Conservation (phyloP, 2,888 invertebrate species). For the Noctua pronuba region DNA sequence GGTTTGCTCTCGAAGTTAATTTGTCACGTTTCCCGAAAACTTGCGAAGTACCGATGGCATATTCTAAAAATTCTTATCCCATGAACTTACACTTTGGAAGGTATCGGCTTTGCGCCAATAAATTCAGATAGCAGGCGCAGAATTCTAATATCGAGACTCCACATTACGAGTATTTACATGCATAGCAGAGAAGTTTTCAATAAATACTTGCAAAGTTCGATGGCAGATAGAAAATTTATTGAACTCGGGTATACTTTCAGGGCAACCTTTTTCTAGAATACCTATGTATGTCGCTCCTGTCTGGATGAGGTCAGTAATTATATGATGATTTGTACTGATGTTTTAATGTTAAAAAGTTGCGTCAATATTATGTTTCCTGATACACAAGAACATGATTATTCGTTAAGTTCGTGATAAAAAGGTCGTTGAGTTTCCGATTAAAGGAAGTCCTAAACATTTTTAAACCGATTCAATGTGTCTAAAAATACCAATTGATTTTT, state of each 20-base stretch:
- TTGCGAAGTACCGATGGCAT: neutral
- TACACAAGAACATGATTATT: neutral
- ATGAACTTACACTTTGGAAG: conserved; percentile 48
- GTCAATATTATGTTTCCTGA: too few relatives aligned
- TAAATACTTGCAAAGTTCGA: conserved; percentile 56
- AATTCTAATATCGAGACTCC: conserved; percentile 76
- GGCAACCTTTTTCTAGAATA: neutral
- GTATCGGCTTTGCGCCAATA: conserved; percentile 67
- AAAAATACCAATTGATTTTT: conserved; percentile 4
- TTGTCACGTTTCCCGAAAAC: conserved; percentile 38
- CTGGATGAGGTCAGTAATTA: neutral
- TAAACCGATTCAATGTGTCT: neutral
- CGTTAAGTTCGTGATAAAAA: neutral
- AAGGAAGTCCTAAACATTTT: neutral
- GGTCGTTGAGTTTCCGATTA: neutral
- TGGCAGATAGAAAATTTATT: conserved; percentile 48
- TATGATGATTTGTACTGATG: neutral
- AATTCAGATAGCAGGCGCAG: conserved; percentile 74
- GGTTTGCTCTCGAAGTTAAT: conserved; percentile 35
- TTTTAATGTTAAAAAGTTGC: neutral
- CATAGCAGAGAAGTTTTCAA: conserved; percentile 57
- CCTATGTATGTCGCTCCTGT: neutral
- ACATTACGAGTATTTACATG: conserved; percentile 70
- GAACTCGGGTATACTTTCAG: conserved; percentile 17
- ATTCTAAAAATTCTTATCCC: conserved; percentile 43